A percentile compares a stretch with the other conserved stretches of the same genome.
phyloP scores from a whole-genome alignment of 2,888 invertebrate genomes.

The Mimas tiliae region DNA sequence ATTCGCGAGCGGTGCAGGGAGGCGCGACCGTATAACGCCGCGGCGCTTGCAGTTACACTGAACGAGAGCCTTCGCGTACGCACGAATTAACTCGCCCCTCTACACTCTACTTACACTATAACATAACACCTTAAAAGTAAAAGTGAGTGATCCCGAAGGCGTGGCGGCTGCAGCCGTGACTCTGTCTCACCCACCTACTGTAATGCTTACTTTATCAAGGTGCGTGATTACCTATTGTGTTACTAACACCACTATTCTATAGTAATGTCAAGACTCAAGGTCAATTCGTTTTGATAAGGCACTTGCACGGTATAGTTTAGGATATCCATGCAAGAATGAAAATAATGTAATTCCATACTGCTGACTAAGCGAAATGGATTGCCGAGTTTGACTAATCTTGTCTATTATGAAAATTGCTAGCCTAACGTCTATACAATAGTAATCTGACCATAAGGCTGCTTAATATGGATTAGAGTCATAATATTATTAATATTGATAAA shows the following conservation, averaged over 20 bases:
- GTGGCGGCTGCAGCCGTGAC: conserved; percentile 65
- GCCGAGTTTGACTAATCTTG: background rate
- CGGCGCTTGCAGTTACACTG: conserved; percentile 58
- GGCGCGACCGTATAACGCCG: conserved; percentile 54
- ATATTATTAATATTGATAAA: too few species aligned
- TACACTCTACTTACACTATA: conserved; percentile 56
- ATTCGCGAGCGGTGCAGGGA: conserved; percentile 47
- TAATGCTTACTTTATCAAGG: conserved; percentile 56
- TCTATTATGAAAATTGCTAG: background rate
- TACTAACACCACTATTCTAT: conserved; percentile 42
- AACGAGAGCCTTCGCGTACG: conserved; percentile 48
- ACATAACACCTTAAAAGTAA: conserved; percentile 71
- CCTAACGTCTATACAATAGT: background rate
- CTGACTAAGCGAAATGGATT: background rate
- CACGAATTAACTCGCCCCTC: conserved; percentile 63
- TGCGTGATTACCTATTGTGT: conserved; percentile 56
- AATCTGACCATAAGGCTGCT: background rate
- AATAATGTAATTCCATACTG: background rate
- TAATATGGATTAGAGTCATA: background rate
- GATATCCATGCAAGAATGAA: background rate
- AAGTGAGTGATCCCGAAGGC: conserved; percentile 78
- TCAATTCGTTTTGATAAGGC: conserved; percentile 38
- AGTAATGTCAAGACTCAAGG: conserved; percentile 57
- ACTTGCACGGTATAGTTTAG: background rate
- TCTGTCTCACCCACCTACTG: conserved; percentile 47